These are phyloP conservation scores for Acronicta alni DNA, from an alignment of 2,888 invertebrate species.

Conservation along the genomic window DNA sequence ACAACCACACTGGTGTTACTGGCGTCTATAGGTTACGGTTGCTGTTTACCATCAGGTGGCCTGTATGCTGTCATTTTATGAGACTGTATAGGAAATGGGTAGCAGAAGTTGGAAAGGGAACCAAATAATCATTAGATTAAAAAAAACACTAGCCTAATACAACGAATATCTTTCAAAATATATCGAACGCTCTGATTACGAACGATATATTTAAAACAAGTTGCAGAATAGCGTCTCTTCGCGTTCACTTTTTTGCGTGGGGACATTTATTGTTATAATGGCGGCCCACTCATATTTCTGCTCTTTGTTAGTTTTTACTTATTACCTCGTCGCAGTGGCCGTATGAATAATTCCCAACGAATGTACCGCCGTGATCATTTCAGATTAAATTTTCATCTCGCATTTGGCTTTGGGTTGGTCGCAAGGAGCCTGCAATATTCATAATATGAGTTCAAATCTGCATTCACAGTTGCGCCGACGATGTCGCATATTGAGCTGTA, in stretches of 20 bases:
- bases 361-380: slow-evolving; percentile 70
- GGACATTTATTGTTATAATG: slow-evolving; percentile 80
- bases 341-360: slow-evolving; percentile 76
- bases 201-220: not conserved
- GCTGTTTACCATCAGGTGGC: no score
- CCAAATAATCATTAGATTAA: no score
- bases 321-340: slow-evolving; percentile 67
- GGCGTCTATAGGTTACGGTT: no score
- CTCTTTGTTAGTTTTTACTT: slow-evolving; percentile 79
- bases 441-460: slow-evolving; percentile 66
- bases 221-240: slow-evolving; percentile 39
- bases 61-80: no score
- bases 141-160: no score
- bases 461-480: slow-evolving; percentile 52
- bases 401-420: slow-evolving; percentile 66
- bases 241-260: slow-evolving; percentile 61
- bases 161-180: not conserved
- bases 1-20: no score
- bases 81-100: no score
- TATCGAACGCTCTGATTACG: not conserved
- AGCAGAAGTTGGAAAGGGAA: no score
- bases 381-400: slow-evolving; percentile 78
- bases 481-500: slow-evolving; percentile 41
- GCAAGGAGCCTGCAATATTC: slow-evolving; percentile 73
- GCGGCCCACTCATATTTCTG: slow-evolving; percentile 76